These are phyloP conservation scores for Enteromius radiatus DNA, from an alignment of 2,797 vertebrate genomes.

Conservation along the genomic window DNA sequence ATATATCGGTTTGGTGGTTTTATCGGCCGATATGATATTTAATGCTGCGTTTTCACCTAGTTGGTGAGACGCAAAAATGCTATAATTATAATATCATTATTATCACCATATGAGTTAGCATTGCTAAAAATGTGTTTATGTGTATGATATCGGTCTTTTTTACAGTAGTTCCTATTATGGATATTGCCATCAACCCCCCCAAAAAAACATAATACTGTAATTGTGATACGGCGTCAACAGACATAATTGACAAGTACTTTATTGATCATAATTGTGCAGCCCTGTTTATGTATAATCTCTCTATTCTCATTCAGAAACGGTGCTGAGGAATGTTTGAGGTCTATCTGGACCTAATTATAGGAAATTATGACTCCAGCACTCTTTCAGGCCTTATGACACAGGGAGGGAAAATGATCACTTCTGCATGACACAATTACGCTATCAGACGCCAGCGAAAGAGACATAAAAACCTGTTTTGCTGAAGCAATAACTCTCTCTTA, in stretches of 20 bases:
- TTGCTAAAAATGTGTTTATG: too few relatives aligned
- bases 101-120: too few relatives aligned
- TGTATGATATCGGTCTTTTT: too few relatives aligned
- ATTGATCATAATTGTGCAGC: too few relatives aligned
- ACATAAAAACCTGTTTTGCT: constrained; percentile 3
- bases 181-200: too few relatives aligned
- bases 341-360: not conserved
- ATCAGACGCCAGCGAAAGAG: not conserved
- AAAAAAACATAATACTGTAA: not conserved
- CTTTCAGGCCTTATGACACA: not conserved
- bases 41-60: too few relatives aligned
- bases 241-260: not conserved
- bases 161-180: too few relatives aligned
- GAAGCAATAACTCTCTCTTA: constrained; percentile 7
- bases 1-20: too few relatives aligned
- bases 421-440: not conserved
- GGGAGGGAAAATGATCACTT: not conserved
- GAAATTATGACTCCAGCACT: not conserved
- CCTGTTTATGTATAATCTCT: not conserved
- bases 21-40: too few relatives aligned
- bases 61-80: too few relatives aligned
- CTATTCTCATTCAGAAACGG: not conserved
- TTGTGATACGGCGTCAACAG: not conserved
- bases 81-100: too few relatives aligned
- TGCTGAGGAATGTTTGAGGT: not conserved